A percentile compares a stretch with the other conserved stretches of the same genome.
Conservation (phyloP, 2,888 invertebrate species). For the Loripinus fragilis region DNA sequence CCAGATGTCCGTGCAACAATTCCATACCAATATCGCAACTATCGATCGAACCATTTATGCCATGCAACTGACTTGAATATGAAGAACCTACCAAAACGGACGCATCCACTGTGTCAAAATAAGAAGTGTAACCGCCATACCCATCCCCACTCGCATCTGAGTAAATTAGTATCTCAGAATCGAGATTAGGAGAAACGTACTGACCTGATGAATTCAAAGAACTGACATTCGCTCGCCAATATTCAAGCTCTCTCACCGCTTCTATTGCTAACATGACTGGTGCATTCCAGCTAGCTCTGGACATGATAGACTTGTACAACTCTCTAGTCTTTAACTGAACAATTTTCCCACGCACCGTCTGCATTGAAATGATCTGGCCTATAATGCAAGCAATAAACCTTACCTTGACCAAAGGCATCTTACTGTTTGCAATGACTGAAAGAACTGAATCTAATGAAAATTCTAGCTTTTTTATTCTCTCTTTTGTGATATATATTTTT, state of each 20-base stretch:
- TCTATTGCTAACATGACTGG: neutral
- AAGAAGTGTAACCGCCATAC: neutral
- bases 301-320: neutral
- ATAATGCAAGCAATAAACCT: neutral
- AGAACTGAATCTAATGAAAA: neutral
- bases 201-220: neutral
- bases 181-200: neutral
- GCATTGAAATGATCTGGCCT: neutral
- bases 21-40: too few relatives aligned
- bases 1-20: too few relatives aligned
- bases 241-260: neutral
- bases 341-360: neutral
- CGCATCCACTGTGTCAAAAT: neutral
- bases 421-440: neutral
- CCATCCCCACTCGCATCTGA: neutral
- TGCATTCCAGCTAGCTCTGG: constrained; percentile 5
- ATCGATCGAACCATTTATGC: too few relatives aligned
- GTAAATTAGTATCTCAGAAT: neutral
- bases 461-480: neutral
- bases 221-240: neutral
- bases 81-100: too few relatives aligned
- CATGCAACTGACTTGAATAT: too few relatives aligned
- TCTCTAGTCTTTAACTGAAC: neutral
- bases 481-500: neutral
- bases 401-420: neutral